Conservation (phyloP, 1,140 invertebrate species). For the Gonatopus flavifemur region DNA sequence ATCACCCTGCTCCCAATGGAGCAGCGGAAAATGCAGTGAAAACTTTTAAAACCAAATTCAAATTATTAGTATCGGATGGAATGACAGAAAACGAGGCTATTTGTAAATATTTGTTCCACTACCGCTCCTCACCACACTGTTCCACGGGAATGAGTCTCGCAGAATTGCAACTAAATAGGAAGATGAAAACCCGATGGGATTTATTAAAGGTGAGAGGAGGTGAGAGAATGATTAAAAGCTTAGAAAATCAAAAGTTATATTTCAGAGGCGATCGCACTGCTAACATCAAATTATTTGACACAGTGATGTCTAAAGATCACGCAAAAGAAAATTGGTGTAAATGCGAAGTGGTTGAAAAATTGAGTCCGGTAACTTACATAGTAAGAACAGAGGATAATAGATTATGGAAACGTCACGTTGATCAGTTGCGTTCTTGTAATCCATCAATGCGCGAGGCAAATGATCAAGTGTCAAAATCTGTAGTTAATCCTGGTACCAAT, state of each 20-base stretch:
- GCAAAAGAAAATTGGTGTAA: conserved; percentile 21
- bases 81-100: no score
- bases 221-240: conserved; percentile 6
- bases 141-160: no score
- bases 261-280: conserved; percentile 18
- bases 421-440: conserved; percentile 20
- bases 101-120: no score
- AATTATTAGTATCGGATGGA: not conserved
- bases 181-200: conserved; percentile 18
- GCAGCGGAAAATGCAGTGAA: conserved; percentile 28
- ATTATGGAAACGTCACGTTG: conserved; percentile 24
- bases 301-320: conserved; percentile 24
- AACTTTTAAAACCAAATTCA: conserved; percentile 24
- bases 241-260: conserved; percentile 15
- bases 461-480: no score
- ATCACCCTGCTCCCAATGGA: no score
- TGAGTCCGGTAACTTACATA: conserved; percentile 21
- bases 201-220: conserved; percentile 12
- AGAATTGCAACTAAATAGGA: conserved; percentile 13
- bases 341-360: conserved; percentile 11
- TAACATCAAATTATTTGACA: conserved; percentile 9
- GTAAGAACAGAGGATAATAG: conserved; percentile 19
- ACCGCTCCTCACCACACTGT: conserved; percentile 18
- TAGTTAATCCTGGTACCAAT: no score
- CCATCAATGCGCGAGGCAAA: not conserved